Percentiles rank a stretch among this genome's conserved stretches.
Conservation (phyloP, 2,888 invertebrate genomes). For the Lasioglossum pauxillum region DNA sequence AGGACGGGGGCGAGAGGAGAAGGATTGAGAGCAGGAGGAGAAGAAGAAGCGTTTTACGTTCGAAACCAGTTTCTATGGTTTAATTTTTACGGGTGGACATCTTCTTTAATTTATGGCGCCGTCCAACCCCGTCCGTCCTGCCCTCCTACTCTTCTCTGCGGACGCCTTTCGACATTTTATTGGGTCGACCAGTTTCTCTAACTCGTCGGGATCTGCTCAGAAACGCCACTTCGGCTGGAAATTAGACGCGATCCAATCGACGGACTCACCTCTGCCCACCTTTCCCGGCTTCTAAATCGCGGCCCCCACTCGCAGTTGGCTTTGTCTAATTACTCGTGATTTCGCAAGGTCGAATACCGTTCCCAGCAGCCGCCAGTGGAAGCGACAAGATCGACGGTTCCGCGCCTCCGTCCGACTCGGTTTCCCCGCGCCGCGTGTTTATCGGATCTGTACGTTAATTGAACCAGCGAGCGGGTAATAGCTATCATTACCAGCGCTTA, state of each 20-base stretch:
- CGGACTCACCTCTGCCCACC: background rate
- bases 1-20: background rate
- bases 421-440: constrained; percentile 32
- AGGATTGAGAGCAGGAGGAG: constrained; percentile 51
- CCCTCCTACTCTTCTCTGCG: constrained; percentile 56
- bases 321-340: constrained; percentile 42
- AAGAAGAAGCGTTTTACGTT: constrained; percentile 73
- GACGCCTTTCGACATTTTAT: constrained; percentile 80
- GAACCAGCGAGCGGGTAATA: constrained; percentile 56
- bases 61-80: constrained; percentile 82
- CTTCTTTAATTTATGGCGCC: constrained; percentile 81
- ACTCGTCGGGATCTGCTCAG: constrained; percentile 60
- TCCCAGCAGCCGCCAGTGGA: constrained; percentile 35
- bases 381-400: constrained; percentile 56
- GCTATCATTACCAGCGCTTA: constrained; percentile 61
- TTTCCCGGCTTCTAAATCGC: background rate
- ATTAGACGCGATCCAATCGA: constrained; percentile 16
- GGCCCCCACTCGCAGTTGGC: background rate
- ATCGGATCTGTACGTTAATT: constrained; percentile 62
- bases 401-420: constrained; percentile 35
- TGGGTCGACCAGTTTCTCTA: constrained; percentile 78
- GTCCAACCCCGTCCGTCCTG: constrained; percentile 62
- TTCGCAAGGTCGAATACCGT: constrained; percentile 58
- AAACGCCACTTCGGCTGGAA: constrained; percentile 36
- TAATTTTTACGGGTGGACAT: constrained; percentile 82